Base-by-base conservation (phyloP, 35 echinoderm and acorn worm genomes). In the Chiridota heheva region DNA sequence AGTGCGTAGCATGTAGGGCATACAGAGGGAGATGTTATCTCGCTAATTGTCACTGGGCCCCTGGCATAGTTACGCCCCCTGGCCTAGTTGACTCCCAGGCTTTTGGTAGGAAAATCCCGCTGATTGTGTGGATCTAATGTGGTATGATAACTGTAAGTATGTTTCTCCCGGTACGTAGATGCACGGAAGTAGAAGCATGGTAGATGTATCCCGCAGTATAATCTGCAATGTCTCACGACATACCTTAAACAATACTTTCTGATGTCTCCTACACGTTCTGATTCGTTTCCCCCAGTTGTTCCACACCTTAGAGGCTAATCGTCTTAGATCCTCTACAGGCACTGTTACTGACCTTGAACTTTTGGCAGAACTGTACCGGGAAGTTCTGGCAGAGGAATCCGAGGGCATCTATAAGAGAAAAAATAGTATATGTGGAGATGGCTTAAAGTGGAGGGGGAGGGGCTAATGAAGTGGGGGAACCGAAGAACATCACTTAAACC, bases 351-450 rank as follows among this genome's bases (percentile, higher is more conserved):
- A 74, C 2, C 43, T 31, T 26, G 70, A 53, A 51, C 70, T 74
- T 74, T 74, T 74, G 5, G 70, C 70, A 53, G 70, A 74, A 32
- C 70, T 74, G 70, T 74, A 74, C 25, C 70, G 44, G 41, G 70
- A 74, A 25, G 43, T 74, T 34, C 30, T 47, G 3, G 42, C n/a
- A 51, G 70, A 74, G 2, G 69, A 26, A 13, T 13, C 20, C 25
- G 20, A 24, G 4, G 70, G n/a, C n/a, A n/a, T n/a, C n/a, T n/a
- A n/a, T n/a, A n/a, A n/a, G n/a, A n/a, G n/a, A n/a, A n/a, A n/a
- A n/a, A n/a, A n/a, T n/a, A n/a, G n/a, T n/a, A n/a, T n/a, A n/a
- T n/a, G n/a, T n/a, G n/a, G n/a, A n/a, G n/a, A n/a, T n/a, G n/a
- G n/a, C n/a, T n/a, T n/a, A n/a, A n/a, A n/a, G n/a, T n/a, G n/a